Conservation (phyloP, 2,888 invertebrate species). For the Acanthosepion lycidas region DNA sequence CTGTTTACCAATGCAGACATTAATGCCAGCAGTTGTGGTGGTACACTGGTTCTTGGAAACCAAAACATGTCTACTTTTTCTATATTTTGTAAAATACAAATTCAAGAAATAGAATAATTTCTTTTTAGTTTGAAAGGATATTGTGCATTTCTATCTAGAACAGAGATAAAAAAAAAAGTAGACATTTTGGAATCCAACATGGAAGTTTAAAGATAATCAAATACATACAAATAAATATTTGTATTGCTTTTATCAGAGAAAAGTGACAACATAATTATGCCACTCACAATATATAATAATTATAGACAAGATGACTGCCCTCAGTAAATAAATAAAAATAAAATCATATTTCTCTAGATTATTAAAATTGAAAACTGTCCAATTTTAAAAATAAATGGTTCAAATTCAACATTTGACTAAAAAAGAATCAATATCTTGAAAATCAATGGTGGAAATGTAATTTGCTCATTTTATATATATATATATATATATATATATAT, state of each 20-base stretch:
- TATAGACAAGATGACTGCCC: neutral
- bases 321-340: neutral
- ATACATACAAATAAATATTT: neutral
- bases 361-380: neutral
- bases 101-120: too few relatives aligned
- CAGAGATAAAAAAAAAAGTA: too few relatives aligned
- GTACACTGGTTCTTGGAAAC: too few relatives aligned
- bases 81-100: too few relatives aligned
- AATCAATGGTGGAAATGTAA: neutral
- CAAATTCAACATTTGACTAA: neutral
- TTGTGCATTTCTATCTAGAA: too few relatives aligned
- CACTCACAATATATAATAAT: neutral
- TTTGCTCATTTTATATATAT: neutral
- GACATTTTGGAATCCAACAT: neutral
- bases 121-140: too few relatives aligned
- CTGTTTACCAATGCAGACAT: too few relatives aligned
- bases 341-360: neutral
- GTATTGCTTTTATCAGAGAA: neutral
- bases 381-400: neutral
- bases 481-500: too few relatives aligned
- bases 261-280: neutral
- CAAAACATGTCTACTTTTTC: too few relatives aligned
- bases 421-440: neutral
- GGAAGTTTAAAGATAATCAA: neutral
- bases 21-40: too few relatives aligned